phyloP scores from a whole-genome alignment of 2,113 vertebrate species.

The Salvelinus fontinalis region DNA sequence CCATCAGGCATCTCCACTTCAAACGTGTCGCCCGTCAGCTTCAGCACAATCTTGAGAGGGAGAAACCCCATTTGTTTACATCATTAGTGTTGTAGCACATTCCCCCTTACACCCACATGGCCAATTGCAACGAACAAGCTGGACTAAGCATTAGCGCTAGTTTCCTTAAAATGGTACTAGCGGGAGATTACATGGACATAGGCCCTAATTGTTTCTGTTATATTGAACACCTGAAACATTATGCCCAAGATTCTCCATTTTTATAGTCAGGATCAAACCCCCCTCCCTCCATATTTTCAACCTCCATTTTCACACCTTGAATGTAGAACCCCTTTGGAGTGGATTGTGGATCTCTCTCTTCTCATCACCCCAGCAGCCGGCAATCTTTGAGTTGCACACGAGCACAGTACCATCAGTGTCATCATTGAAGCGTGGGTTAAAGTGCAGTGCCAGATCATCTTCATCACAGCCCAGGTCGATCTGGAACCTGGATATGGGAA shows the following conservation, averaged over 20 bases:
- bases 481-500: conserved; percentile 74
- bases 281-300: neutral
- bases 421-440: conserved; percentile 86
- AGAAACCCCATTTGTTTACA: neutral
- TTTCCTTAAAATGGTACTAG: no score
- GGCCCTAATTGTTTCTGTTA: no score
- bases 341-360: conserved; percentile 80
- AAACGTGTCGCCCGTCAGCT: conserved; percentile 73
- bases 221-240: no score
- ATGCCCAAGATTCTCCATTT: no score
- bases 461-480: conserved; percentile 81
- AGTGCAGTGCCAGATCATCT: conserved; percentile 80
- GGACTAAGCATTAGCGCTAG: no score
- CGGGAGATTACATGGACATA: no score
- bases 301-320: conserved; percentile 73
- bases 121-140: neutral
- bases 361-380: conserved; percentile 82
- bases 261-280: no score
- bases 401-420: conserved; percentile 76
- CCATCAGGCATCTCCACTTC: conserved; percentile 78
- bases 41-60: conserved; percentile 69
- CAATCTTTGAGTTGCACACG: conserved; percentile 85
- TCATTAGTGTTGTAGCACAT: neutral
- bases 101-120: neutral
- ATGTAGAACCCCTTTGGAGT: conserved; percentile 72